These are phyloP conservation scores for Tachypleus tridentatus DNA, from an alignment of 1,140 invertebrate species.

Conservation along the genomic window DNA sequence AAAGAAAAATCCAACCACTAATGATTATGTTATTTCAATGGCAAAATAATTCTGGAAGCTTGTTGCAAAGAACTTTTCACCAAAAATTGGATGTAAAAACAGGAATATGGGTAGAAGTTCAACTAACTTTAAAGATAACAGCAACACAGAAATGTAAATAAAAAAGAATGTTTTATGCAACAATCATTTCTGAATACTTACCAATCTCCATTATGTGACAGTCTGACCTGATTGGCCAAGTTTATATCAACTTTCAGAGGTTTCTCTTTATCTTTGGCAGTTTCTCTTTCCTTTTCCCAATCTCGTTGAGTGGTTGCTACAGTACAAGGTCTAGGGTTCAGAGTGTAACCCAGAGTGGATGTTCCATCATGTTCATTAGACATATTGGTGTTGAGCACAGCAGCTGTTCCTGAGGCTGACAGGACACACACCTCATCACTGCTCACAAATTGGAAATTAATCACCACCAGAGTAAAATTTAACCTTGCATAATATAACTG, in stretches of 20 bases:
- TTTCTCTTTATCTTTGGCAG: constrained; percentile 26
- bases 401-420: constrained; percentile 85
- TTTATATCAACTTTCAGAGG: constrained; percentile 19
- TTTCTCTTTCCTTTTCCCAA: constrained; percentile 16
- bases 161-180: background rate
- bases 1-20: no score
- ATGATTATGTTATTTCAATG: no score
- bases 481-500: no score
- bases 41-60: no score
- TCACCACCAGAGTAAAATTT: no score
- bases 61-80: no score
- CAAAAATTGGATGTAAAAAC: no score
- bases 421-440: constrained; percentile 91
- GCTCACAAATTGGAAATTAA: constrained; percentile 22
- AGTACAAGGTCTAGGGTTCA: constrained; percentile 11
- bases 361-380: constrained; percentile 10
- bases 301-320: constrained; percentile 7
- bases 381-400: constrained; percentile 46
- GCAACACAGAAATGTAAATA: background rate
- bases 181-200: constrained; percentile 4
- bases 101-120: background rate
- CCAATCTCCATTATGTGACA: constrained; percentile 11
- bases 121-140: background rate
- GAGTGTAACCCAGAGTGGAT: constrained; percentile 8
- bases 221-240: constrained; percentile 16